phyloP scores from a whole-genome alignment of 1,140 invertebrate species.

The Hyles vespertilio region DNA sequence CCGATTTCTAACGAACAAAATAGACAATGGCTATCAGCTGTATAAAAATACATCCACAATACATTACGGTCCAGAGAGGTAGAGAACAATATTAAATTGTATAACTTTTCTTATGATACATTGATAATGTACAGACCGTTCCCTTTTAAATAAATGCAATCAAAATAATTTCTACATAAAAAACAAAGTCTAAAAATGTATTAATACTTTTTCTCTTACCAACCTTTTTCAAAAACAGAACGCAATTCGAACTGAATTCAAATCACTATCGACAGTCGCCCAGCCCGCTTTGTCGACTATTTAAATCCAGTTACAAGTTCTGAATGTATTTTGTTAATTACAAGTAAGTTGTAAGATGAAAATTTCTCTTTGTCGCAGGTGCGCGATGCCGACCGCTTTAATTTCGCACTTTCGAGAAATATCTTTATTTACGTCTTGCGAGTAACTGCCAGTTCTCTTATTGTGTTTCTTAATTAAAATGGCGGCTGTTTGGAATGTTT shows the following conservation, averaged over 20 bases:
- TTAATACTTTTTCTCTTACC: too few relatives aligned
- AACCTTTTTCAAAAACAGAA: too few relatives aligned
- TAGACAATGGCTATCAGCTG: too few relatives aligned
- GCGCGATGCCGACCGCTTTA: slow-evolving; percentile 32
- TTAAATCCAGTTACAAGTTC: slow-evolving; percentile 73
- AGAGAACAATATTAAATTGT: too few relatives aligned
- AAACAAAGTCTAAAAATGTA: too few relatives aligned
- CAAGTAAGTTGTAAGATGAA: slow-evolving; percentile 63
- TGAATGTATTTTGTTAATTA: slow-evolving; percentile 74
- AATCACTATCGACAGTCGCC: background rate
- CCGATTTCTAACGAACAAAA: too few relatives aligned
- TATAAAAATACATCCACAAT: too few relatives aligned
- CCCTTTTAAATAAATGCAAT: too few relatives aligned
- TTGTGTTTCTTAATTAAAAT: background rate
- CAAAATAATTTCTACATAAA: too few relatives aligned
- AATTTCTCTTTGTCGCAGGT: slow-evolving; percentile 56
- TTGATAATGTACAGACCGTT: too few relatives aligned
- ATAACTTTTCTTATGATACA: too few relatives aligned
- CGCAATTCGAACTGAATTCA: background rate
- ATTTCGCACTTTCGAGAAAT: slow-evolving; percentile 47
- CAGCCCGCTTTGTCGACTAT: slow-evolving; percentile 51
- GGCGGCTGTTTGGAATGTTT: background rate
- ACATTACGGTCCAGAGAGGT: too few relatives aligned
- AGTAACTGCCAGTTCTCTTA: background rate
- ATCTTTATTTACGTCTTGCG: slow-evolving; percentile 30